phyloP scores from a whole-genome alignment of 2,888 invertebrate genomes.

The Seira musarum region DNA sequence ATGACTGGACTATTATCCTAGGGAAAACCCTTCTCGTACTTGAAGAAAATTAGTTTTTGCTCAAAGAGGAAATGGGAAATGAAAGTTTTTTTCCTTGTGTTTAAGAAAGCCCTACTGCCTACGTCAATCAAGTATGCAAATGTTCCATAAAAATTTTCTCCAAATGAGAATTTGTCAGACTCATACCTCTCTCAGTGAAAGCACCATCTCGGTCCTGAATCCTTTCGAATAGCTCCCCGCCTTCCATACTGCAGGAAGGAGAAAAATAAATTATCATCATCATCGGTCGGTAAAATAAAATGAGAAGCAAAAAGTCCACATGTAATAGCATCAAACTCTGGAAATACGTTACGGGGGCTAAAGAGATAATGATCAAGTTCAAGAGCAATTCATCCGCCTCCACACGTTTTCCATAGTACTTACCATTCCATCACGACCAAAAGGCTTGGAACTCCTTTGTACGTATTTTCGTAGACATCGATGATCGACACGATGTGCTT shows the following conservation, averaged over 20 bases:
- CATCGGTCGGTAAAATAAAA: conserved; percentile 16
- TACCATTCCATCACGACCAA: conserved; percentile 99
- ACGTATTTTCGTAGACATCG: conserved; percentile 98
- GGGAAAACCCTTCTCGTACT: too few species aligned
- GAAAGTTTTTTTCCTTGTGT: too few species aligned
- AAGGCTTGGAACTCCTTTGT: conserved; percentile 91
- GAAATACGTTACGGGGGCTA: too few species aligned
- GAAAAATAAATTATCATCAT: conserved; percentile 2
- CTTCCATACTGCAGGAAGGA: conserved; percentile 84
- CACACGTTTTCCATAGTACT: conserved; percentile 70
- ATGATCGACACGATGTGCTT: conserved; percentile 92
- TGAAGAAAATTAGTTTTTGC: too few species aligned
- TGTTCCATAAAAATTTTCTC: too few species aligned
- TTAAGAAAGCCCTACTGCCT: too few species aligned
- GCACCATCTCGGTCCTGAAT: conserved; percentile 97
- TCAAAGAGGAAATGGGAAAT: too few species aligned
- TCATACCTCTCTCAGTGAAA: conserved; percentile 91
- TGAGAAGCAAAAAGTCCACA: not conserved
- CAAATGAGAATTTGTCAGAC: not conserved
- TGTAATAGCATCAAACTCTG: too few species aligned
- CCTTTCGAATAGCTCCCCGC: conserved; percentile 96
- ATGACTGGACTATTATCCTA: too few species aligned
- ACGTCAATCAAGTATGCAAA: too few species aligned
- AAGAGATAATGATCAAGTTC: too few species aligned
- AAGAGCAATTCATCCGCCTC: too few species aligned